Conservation (phyloP, 2,113 vertebrate genomes). For the Calyptomena viridis region DNA sequence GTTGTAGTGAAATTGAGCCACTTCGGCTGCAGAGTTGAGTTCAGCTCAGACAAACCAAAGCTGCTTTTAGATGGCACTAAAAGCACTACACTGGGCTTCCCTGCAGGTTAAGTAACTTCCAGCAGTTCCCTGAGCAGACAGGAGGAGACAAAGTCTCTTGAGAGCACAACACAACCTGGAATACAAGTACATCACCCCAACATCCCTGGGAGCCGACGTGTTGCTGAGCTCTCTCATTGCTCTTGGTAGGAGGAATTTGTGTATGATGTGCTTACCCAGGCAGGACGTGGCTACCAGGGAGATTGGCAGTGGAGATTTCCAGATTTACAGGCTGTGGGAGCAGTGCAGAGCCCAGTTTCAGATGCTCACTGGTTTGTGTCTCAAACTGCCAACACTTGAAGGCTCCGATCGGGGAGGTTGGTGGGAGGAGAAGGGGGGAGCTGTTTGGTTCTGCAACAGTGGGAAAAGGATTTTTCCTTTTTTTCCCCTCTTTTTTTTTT, state of each 20-base stretch:
- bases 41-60: neutral
- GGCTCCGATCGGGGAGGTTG: neutral
- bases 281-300: neutral
- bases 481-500: neutral
- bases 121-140: neutral
- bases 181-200: accelerated
- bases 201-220: neutral
- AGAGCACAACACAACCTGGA: accelerated
- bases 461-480: neutral
- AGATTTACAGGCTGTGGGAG: neutral
- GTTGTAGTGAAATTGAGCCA: accelerated
- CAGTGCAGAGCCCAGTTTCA: neutral
- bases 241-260: neutral
- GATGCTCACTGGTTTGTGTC: neutral
- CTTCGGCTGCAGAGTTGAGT: neutral
- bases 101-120: neutral
- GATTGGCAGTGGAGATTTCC: neutral
- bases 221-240: neutral
- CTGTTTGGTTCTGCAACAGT: neutral
- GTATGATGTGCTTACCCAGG: accelerated
- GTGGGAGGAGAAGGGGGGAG: neutral
- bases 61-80: neutral
- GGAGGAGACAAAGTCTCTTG: neutral
- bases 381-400: neutral
- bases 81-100: neutral